Base-by-base conservation (phyloP, 2,113 vertebrate species). In the Cygnus atratus region DNA sequence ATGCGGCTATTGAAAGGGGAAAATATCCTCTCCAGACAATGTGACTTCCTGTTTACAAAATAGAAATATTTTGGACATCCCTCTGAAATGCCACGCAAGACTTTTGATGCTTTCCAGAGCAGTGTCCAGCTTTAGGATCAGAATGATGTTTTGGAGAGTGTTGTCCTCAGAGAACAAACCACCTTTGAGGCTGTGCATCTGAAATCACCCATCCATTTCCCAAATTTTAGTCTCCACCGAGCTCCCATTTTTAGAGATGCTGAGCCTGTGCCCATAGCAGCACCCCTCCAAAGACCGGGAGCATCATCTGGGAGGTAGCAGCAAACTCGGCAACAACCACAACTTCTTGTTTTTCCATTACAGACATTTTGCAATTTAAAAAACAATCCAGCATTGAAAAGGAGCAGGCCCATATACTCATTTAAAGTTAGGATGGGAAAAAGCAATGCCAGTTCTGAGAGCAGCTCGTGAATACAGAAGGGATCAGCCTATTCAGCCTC, bases 41-140 rank as follows among this genome's bases (percentile, higher is more conserved):
- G 88, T 24, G 54, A 70, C 54, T 95, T 96, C 95, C 95, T 96
- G 93, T 94, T 97, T 94, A 96, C 95, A 76, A 50, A 93, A 76
- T 15, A 50, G 29, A 78, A 88, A 86, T 0, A 6, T 63, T 92
- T 94, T 63, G 88, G 93, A 74, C 63, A 12, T 48, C 0, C 4
- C 80, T 88, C 80, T 80, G 59, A 88, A 88, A 91, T 19, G 80
- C 72, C 91, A 88, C 0, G 25, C 52, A 71, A 28, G 33, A 41
- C 19, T 87, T 87, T 17, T 82, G 26, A 92, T 96, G 70, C 26
- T 85, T 95, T 87, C 84, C 94, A 91, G 82, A 79, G 66, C 35
- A 67, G 17, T 18, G 91, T 88, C 93, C 70, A 3, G n/a, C 73
- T 76, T 73, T 87, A 70, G 44, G 70, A 89, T 66, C 15, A 13